Conservation (phyloP, 2,797 vertebrate genomes). For the Pseudomugil tenellus region DNA sequence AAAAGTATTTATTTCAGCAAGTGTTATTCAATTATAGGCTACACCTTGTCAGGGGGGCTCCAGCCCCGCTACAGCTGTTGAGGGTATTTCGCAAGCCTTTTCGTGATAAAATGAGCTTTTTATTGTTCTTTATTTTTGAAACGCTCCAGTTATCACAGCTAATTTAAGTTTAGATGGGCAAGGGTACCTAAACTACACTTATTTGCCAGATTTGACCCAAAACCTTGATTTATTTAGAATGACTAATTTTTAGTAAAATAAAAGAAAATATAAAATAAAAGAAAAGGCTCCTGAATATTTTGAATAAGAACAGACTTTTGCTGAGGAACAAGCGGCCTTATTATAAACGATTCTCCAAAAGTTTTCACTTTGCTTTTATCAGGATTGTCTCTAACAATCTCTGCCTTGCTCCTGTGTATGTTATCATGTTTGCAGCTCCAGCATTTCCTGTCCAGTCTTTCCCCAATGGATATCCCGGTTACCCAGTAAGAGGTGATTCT, state of each 20-base stretch:
- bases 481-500: conserved; percentile 88
- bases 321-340: not conserved
- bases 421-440: conserved; percentile 81
- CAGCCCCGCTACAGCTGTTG: too few relatives aligned
- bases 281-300: not conserved
- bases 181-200: not conserved
- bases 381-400: not conserved
- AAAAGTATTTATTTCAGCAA: too few relatives aligned
- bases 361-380: not conserved
- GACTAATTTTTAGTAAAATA: not conserved
- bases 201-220: not conserved
- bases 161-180: not conserved
- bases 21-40: too few relatives aligned
- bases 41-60: too few relatives aligned
- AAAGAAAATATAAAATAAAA: not conserved
- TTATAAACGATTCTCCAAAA: not conserved
- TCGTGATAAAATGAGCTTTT: not conserved
- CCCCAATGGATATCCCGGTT: conserved; percentile 94
- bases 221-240: not conserved
- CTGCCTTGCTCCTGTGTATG: not conserved
- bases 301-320: not conserved
- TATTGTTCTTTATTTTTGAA: not conserved
- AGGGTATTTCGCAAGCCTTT: not conserved
- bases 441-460: conserved; percentile 90
- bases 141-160: not conserved